Base-by-base conservation (phyloP, 2,797 vertebrate genomes). In the Urocyon cinereoargenteus region DNA sequence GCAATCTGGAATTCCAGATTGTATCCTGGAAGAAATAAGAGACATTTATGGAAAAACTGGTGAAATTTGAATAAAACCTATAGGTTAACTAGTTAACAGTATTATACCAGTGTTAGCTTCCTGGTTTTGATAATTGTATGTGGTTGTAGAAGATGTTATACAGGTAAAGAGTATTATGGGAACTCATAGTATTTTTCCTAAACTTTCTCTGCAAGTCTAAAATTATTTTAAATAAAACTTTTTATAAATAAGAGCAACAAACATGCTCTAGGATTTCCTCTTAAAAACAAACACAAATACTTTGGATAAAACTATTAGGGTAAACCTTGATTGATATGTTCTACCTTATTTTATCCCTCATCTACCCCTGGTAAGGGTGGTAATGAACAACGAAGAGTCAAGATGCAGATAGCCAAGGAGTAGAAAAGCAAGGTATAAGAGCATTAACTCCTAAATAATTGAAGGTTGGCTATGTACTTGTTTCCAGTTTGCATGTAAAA, bases 211-310 rank as follows among this genome's bases (percentile, higher is more conserved):
- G 0, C 78, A 49, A 70, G n/a, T 78, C 26, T 61, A 36, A 62
- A 93, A 86, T 73, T 64, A 70, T 16, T 89, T 84, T 81, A 91
- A 89, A 73, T 61, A 85, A 34, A 86, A 45, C 19, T n/a, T 64
- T 90, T 61, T 82, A 24, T 40, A 22, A 68, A 73, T 66, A 72
- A 61, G 18, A n/a, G 34, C 64, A 57, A 57, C 36, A 86, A 31
- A 49, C 51, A 14, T 57, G 6, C 28, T 68, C 16, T 49, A 68
- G 51, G 2, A 12, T 90, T 12, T 57, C 19, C 36, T 73, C 55
- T 90, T 86, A 86, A 55, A 73, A 73, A 49, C 26, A 28, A 51
- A 51, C 45, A 7, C 31, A 49, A 59, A 7, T 22, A 82, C 12
- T 53, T 79, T 57, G 8, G 26, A 5, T 86, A 73, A 81, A 91